Base-by-base conservation (phyloP, 2,888 invertebrate species). In the Caenorhabditis plicata region DNA sequence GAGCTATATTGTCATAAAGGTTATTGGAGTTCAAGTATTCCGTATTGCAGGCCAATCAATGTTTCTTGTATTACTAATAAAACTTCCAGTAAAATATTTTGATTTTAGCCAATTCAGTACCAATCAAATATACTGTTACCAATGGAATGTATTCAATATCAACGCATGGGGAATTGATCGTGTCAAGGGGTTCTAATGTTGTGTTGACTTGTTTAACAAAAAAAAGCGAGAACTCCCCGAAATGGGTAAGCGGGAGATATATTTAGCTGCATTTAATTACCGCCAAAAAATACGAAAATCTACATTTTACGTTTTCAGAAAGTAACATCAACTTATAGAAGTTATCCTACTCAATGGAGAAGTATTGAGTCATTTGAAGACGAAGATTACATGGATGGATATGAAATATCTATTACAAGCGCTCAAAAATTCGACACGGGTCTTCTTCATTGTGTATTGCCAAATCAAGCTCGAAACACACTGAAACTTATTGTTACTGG, bases 381-480 rank as follows among this genome's bases (percentile, higher is more conserved):
- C 39, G 47, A 49, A n/a, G n/a, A n/a, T 35, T 56, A 71, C 22
- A 47, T 60, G 11, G 71, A 74, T 43, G 75, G 74, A 9, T 75
- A 67, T 52, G 70, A 75, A 54, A 82, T 92, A 13, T 90, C 89
- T 54, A 89, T 92, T 73, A 86, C 88, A 65, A 87, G 89, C 74
- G 91, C 91, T 0, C 87, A 87, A 35, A 88, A 87, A 75, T 90
- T 90, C 69, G 92, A 92, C 82, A 89, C 90, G 0, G 92, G 92
- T 0, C 82, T 87, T 2, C 91, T 88, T 81, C 88, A 90, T 0
- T 92, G 92, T 77, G 87, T 89, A 64, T 90, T 91, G 0, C 92
- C 92, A 0, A 89, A 90, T 0, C 84, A 90, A 32, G 89, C 90
- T 78, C 62, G 82, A 23, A 73, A 77, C 42, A 66, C 71, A 1